Evolutionary conservation across 2,113 vertebrate species (phyloP), one percentile per base, ranked within the genome.

Genomic region (Zosterops borbonicus): DNA sequence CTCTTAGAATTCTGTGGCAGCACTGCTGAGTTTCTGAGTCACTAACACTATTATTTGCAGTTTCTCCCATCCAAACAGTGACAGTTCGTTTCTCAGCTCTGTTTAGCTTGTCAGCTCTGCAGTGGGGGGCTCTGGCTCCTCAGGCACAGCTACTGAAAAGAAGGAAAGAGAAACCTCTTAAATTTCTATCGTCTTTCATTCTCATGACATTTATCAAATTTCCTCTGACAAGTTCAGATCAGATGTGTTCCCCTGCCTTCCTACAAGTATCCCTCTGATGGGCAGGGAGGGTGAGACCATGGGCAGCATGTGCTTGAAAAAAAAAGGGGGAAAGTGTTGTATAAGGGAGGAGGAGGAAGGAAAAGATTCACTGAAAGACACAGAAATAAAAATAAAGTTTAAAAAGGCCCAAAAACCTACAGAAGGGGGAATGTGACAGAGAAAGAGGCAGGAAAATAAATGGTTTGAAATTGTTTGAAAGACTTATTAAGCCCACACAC

Each of bases 121-220:
- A 56, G 59, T 14, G 4, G 79, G 69, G 78, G 83, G 67, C 89
- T 88, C 6, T 71, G 89, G 87, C 52, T 95, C 62, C 84, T 95
- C 58, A 90, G 73, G 55, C 89, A 68, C 41, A 88, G 93, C 92
- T 90, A 80, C 63, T 81, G 87, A 94, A 83, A 93, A 90, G 52
- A 91, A 39, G 67, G 65, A 81, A 71, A 41, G 64, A 63, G 68
- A 94, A 89, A 73, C 28, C 77, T 95, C 55, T 78, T 94, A 98
- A 95, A 96, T 96, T 97, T 97, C 94, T 94, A 63, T 87, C 20
- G 0, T 95, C 83, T 96, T 97, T 95, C 46, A 63, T 91, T 96
- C 79, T 80, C 33, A 18, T 97, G 96, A 91, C 95, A 95, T 95
- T 94, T 96, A 95, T 91, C 94, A 95, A 68, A 91, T 95, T 93